phyloP scores from a whole-genome alignment of 2,113 vertebrate species.

The Symphodus melops region DNA sequence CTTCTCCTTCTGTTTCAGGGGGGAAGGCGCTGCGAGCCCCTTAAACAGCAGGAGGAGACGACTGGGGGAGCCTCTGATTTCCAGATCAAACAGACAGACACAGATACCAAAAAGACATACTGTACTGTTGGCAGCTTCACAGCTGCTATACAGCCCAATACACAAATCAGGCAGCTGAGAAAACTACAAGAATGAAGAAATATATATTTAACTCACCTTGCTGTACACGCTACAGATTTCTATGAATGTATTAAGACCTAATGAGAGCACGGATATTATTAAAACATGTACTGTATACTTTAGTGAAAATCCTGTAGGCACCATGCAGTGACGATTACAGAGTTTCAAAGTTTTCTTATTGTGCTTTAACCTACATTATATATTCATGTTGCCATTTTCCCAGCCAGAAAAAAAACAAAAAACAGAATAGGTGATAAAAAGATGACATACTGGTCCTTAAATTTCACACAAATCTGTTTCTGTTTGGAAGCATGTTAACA shows the following conservation, averaged over 20 bases:
- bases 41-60: slow-evolving; percentile 86
- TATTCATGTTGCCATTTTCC: slow-evolving; percentile 49
- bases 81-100: slow-evolving; percentile 26
- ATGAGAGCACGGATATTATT: slow-evolving; percentile 1
- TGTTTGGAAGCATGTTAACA: not conserved
- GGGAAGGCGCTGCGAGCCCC: slow-evolving; percentile 84
- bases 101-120: slow-evolving; percentile 12
- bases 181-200: slow-evolving; percentile 30
- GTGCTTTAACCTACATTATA: slow-evolving; percentile 18
- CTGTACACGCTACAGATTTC: slow-evolving; percentile 58
- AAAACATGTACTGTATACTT: slow-evolving; percentile 5
- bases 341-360: not conserved
- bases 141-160: slow-evolving; percentile 33
- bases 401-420: not conserved
- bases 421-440: not conserved
- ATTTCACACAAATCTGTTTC: not conserved
- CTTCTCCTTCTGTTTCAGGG: slow-evolving; percentile 89
- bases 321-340: not conserved
- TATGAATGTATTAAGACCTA: slow-evolving; percentile 53
- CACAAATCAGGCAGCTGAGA: slow-evolving; percentile 71
- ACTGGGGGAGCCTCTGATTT: slow-evolving; percentile 68
- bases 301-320: slow-evolving; percentile 28
- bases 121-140: slow-evolving; percentile 16
- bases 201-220: slow-evolving; percentile 61
- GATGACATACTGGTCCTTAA: not conserved